Base-by-base conservation (phyloP, 1,140 invertebrate species). In the Drosophila serrata region DNA sequence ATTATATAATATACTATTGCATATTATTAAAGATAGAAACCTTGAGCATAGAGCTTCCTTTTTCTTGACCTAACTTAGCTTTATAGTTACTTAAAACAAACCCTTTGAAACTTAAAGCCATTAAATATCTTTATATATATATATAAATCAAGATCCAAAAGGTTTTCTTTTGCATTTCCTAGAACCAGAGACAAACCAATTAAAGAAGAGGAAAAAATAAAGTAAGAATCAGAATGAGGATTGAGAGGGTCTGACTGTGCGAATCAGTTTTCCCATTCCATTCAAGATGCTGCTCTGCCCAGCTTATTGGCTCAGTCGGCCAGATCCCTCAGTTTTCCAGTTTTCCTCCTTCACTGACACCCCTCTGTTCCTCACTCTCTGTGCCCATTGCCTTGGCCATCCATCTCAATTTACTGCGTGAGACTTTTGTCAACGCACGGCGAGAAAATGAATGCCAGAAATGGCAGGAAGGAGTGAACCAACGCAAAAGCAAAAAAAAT, bases 401-500 rank as follows among this genome's bases (percentile, higher is more conserved):
- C 75, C 74, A 78, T 78, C 75, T 78, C 75, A 78, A 78, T 78
- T 78, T 78, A 78, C 63, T 78, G 75, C 75, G 75, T 70, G 75
- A 77, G 58, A 77, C 75, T 78, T 77, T 77, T 77, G 75, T 77
- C 75, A 70, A 78, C 75, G 75, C 75, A 64, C 75, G 67, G 61
- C 61, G 61, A 70, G 74, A 78, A 78, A 78, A 78, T 78, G 75
- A 69, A 77, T 69, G 74, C 64, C 75, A 57, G 29, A 43, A 61
- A 69, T 40, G 39, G 42, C 63, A 57, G 39, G 22, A 55, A 55
- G 51, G 51, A 55, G 51, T 37, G 42, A 29, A 33, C 12, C 9
- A 45, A 22, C n/a, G 24, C 22, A 42, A n/a, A 31, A 65, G 31
- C 22, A 33, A 37, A 37, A 43, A 45, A 19, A n/a, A 13, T 24